phyloP scores from a whole-genome alignment of 2,113 vertebrate species.

The Osmerus mordax region DNA sequence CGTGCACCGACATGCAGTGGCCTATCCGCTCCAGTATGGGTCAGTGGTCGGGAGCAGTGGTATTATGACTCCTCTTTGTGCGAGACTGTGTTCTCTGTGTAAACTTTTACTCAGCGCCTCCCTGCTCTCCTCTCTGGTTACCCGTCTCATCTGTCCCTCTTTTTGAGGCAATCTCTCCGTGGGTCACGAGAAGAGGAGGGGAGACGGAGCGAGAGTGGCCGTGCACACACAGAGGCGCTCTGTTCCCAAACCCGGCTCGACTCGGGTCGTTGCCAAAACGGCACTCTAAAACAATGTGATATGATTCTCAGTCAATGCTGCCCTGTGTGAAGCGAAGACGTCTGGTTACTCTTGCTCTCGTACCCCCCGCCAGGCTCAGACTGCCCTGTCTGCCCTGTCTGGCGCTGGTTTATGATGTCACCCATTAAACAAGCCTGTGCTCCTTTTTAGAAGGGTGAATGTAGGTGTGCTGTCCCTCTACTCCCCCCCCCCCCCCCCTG shows the following conservation, averaged over 20 bases:
- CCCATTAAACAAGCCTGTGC: neutral
- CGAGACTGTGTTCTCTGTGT: conserved; percentile 36
- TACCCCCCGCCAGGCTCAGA: neutral
- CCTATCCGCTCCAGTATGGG: conserved; percentile 2
- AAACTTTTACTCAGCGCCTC: conserved; percentile 43
- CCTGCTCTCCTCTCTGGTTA: conserved; percentile 17
- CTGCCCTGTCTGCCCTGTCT: no score
- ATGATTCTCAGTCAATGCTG: conserved; percentile 22
- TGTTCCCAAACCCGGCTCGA: conserved; percentile 34
- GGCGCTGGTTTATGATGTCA: neutral
- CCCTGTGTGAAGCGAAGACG: conserved; percentile 13
- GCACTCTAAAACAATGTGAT: conserved; percentile 17
- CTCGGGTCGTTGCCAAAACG: conserved; percentile 28
- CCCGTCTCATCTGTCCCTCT: neutral
- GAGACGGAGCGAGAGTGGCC: neutral
- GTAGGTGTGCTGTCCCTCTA: conserved; percentile 5
- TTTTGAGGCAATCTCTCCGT: conserved; percentile 23
- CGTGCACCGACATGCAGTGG: conserved; percentile 35
- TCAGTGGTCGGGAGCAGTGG: conserved; percentile 12
- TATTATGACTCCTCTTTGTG: conserved; percentile 35
- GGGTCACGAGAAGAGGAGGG: conserved; percentile 26
- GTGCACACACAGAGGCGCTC: conserved; percentile 21
- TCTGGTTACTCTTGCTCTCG: conserved; percentile 23
- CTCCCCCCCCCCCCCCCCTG: conserved; percentile 1
- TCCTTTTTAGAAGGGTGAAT: neutral